A percentile compares a stretch with the other conserved stretches of the same genome.
phyloP scores from a whole-genome alignment of 2,888 invertebrate species.

The Melanophora roralis region DNA sequence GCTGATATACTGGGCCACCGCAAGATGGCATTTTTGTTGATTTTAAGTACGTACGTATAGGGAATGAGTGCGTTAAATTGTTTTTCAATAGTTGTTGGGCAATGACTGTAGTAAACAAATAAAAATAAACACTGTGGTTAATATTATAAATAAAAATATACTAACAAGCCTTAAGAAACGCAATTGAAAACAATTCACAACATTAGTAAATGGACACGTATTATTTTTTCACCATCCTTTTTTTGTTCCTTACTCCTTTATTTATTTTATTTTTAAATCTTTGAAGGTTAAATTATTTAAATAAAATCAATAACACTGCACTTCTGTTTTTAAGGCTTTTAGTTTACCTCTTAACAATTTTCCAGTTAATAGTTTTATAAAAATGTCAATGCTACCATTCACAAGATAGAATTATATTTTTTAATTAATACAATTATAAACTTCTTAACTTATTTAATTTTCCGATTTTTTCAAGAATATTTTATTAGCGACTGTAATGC shows the following conservation, averaged over 20 bases:
- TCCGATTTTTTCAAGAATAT: constrained; percentile 52
- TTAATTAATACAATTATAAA: constrained; percentile 4
- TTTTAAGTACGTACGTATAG: background rate
- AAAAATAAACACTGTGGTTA: background rate
- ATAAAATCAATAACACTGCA: background rate
- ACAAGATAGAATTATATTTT: constrained; percentile 17
- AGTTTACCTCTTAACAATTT: too few species aligned
- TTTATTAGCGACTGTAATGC: background rate
- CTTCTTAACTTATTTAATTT: constrained; percentile 44
- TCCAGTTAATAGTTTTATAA: constrained; percentile 1
- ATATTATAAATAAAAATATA: too few species aligned
- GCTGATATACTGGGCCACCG: constrained; percentile 83
- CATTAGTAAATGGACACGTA: constrained; percentile 40
- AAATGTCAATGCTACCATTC: constrained; percentile 8
- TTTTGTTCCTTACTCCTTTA: background rate
- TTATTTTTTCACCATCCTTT: constrained; percentile 35
- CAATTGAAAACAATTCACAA: too few species aligned
- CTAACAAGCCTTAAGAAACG: too few species aligned
- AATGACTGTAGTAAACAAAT: background rate
- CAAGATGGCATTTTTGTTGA: constrained; percentile 62
- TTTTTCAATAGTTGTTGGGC: constrained; percentile 1
- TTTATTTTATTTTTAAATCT: background rate
- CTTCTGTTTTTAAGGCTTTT: too few species aligned
- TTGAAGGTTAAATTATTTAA: constrained; percentile 33
- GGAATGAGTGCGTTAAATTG: background rate